phyloP scores from a whole-genome alignment of 2,113 vertebrate species.

The Larimichthys polyactis region DNA sequence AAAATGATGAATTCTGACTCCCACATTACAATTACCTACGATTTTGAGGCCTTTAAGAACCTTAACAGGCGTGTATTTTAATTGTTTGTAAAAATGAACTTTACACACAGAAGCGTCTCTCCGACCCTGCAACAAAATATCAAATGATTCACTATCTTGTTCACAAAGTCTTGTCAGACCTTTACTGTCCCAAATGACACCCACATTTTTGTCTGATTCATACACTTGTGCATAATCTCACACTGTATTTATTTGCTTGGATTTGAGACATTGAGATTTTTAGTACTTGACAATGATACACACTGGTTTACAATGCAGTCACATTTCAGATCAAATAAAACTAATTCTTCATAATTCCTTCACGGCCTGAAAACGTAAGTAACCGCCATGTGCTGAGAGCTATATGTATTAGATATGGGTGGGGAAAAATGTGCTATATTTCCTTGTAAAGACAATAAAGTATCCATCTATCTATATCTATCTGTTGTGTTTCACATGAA shows the following conservation, averaged over 20 bases:
- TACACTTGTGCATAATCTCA: constrained; percentile 16
- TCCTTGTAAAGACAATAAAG: too few species aligned
- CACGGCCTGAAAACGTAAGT: too few species aligned
- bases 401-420: too few species aligned
- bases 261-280: neutral
- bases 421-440: too few species aligned
- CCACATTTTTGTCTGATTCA: constrained; percentile 68
- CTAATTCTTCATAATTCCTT: too few species aligned
- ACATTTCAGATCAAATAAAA: neutral
- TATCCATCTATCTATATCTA: too few species aligned
- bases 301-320: neutral
- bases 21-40: neutral
- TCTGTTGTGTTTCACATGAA: neutral
- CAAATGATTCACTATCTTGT: constrained; percentile 65
- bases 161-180: constrained; percentile 61
- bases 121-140: constrained; percentile 50
- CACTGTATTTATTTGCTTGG: neutral
- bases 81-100: constrained; percentile 43
- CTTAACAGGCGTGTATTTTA: neutral
- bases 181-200: constrained; percentile 49
- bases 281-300: too few species aligned
- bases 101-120: constrained; percentile 23
- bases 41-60: neutral
- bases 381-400: too few species aligned
- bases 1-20: neutral